phyloP scores from a whole-genome alignment of 2,113 vertebrate genomes.

The Barbus barbus region DNA sequence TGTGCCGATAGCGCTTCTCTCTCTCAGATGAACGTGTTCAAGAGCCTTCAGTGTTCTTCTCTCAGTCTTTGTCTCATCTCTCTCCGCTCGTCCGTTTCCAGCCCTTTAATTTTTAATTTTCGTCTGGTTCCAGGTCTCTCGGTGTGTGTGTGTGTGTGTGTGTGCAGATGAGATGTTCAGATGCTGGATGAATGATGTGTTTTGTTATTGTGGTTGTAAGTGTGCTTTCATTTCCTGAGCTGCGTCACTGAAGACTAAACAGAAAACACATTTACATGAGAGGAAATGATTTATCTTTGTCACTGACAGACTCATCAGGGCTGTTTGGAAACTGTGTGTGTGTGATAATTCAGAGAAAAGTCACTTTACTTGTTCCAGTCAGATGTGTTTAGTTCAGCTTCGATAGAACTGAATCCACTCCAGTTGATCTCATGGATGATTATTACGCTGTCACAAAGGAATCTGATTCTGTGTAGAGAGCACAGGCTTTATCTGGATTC shows the following conservation, averaged over 20 bases:
- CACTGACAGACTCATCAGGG: slow-evolving; percentile 65
- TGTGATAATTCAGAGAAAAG: background rate
- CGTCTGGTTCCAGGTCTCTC: background rate
- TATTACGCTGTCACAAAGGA: background rate
- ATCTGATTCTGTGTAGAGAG: no score
- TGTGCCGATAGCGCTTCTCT: background rate
- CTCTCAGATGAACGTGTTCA: background rate
- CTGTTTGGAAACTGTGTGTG: background rate
- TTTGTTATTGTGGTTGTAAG: background rate
- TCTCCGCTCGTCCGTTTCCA: no score
- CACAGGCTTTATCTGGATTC: background rate
- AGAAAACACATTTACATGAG: slow-evolving; percentile 64
- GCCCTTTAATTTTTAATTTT: background rate
- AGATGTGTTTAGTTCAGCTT: slow-evolving; percentile 44
- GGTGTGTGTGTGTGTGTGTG: background rate
- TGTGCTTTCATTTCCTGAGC: slow-evolving; percentile 58
- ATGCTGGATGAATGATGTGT: background rate
- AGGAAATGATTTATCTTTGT: slow-evolving; percentile 65
- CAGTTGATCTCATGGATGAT: background rate
- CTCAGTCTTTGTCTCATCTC: background rate
- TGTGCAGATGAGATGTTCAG: background rate
- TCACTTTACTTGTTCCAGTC: background rate
- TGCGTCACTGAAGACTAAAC: slow-evolving; percentile 59
- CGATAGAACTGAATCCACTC: no score
- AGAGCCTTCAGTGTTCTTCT: background rate